Conservation (phyloP, 2,888 invertebrate species). For the Orthosia incerta region DNA sequence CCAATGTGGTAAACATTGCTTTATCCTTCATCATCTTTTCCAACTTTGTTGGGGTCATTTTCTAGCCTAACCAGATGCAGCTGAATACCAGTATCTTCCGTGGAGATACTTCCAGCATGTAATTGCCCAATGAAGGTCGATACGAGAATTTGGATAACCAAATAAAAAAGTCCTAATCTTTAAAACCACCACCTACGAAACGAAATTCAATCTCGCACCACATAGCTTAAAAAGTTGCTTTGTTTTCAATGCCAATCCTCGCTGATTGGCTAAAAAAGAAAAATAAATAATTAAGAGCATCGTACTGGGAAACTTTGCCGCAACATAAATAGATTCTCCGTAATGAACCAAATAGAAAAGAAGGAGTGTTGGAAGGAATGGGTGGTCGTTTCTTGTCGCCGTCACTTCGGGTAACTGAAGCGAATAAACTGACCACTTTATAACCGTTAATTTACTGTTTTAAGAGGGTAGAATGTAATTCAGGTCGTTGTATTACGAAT, state of each 20-base stretch:
- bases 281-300: conserved; percentile 49
- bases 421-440: conserved; percentile 28
- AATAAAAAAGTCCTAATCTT: too few species aligned
- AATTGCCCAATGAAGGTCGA: too few species aligned
- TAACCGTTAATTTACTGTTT: conserved; percentile 16
- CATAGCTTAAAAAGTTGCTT: conserved; percentile 11
- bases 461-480: neutral
- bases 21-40: too few species aligned
- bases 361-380: neutral
- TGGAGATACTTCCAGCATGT: too few species aligned
- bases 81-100: too few species aligned
- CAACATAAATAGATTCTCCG: conserved; percentile 56
- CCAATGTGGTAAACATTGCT: too few species aligned
- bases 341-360: conserved; percentile 52
- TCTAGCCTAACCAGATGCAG: too few species aligned
- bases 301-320: conserved; percentile 7
- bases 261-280: conserved; percentile 53
- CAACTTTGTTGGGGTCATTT: too few species aligned
- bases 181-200: neutral
- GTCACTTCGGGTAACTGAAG: conserved; percentile 11
- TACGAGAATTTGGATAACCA: too few species aligned
- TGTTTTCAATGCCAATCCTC: conserved; percentile 22
- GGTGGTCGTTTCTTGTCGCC: conserved; percentile 35
- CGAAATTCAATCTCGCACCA: conserved; percentile 19
- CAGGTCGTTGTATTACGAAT: neutral